A percentile compares a stretch with the other conserved stretches of the same genome.
phyloP scores from a whole-genome alignment of 92 coral and sea anemone species.

The Heteractis magnifica region DNA sequence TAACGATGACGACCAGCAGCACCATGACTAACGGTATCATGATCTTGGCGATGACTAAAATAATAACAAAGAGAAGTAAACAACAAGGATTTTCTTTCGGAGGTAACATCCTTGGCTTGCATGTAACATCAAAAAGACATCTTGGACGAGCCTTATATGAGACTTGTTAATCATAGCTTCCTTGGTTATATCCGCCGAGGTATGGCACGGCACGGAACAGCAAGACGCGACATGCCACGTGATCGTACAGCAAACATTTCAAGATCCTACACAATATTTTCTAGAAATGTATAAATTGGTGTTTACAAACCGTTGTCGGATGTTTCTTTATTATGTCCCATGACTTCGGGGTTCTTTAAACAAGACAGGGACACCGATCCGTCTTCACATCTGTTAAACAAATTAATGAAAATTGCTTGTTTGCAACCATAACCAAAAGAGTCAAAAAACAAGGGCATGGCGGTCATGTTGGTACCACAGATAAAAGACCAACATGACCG shows the following conservation, averaged over 20 bases:
- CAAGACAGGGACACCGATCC: slow-evolving; percentile 45
- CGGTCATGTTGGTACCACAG: no score
- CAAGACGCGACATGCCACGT: no score
- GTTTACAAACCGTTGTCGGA: slow-evolving; percentile 10
- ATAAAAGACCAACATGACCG: neutral
- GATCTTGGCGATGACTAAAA: slow-evolving; percentile 56
- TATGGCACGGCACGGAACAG: no score
- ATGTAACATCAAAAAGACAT: no score
- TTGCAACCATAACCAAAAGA: no score
- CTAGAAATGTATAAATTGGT: neutral
- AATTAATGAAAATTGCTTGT: neutral
- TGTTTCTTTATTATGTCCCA: neutral
- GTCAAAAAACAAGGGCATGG: no score
- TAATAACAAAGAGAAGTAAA: neutral
- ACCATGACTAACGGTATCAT: slow-evolving; percentile 77
- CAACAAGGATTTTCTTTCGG: neutral
- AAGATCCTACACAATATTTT: neutral
- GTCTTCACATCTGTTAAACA: slow-evolving; percentile 36
- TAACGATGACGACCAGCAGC: slow-evolving; percentile 48
- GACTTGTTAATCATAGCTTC: no score
- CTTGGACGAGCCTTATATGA: no score
- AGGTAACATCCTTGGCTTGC: no score
- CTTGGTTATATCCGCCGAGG: no score
- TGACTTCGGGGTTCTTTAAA: slow-evolving; percentile 11
- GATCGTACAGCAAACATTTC: no score